Percentiles rank a stretch among this genome's conserved stretches.
These are phyloP conservation scores for Serilophus lunatus DNA, from an alignment of 2,113 vertebrate genomes.

Conservation along the genomic window DNA sequence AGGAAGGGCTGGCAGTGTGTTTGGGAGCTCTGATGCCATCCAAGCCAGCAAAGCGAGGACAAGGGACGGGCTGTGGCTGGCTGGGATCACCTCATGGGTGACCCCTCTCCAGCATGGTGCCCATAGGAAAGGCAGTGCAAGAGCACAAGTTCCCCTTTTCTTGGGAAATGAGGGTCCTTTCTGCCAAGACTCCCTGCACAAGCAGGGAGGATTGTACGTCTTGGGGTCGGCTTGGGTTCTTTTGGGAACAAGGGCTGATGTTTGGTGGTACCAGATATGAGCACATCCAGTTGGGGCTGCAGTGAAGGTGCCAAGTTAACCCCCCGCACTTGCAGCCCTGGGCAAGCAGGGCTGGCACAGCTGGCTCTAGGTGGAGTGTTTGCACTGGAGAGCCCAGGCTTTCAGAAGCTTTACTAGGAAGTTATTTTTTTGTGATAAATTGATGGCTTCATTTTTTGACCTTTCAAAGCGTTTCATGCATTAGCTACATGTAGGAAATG, in stretches of 20 bases:
- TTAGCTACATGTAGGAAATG: not conserved
- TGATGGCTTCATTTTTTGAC: conserved; percentile 23
- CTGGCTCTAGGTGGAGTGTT: not conserved
- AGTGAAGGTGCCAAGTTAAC: not conserved
- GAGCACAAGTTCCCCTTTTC: not conserved
- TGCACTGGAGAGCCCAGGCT: not conserved
- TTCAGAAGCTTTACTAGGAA: not conserved
- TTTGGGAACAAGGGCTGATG: fast-evolving
- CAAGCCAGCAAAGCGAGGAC: not conserved
- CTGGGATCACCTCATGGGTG: not conserved
- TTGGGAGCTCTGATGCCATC: not conserved
- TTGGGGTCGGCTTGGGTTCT: fast-evolving
- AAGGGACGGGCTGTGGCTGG: not conserved
- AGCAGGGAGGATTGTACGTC: not conserved
- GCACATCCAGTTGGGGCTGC: fast-evolving
- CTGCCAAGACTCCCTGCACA: not conserved
- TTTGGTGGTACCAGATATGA: fast-evolving
- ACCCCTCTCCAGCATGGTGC: not conserved
- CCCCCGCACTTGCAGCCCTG: fast-evolving
- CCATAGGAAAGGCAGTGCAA: not conserved
- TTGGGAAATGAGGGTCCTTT: not conserved
- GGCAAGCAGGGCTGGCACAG: not conserved
- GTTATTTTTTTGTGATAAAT: not conserved
- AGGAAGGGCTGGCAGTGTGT: not conserved
- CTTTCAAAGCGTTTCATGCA: not conserved